These are phyloP conservation scores for Drosophila repleta DNA, from an alignment of 1,140 invertebrate genomes.

Conservation along the genomic window DNA sequence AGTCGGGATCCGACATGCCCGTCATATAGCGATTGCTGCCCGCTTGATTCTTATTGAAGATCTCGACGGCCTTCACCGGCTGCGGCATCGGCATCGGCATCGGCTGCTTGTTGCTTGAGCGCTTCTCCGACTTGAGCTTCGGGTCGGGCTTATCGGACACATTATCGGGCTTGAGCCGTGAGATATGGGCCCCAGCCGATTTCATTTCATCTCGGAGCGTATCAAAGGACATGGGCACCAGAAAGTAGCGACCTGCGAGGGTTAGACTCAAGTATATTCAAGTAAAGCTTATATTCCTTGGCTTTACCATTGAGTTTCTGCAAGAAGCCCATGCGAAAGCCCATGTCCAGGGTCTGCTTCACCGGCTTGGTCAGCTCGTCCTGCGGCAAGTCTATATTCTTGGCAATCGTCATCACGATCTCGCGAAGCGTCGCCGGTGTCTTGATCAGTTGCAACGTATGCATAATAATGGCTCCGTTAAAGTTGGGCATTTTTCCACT, in stretches of 20 bases:
- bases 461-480: constrained; percentile 67
- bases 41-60: neutral
- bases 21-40: neutral
- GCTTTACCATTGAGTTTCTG: constrained; percentile 56
- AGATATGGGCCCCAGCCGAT: neutral
- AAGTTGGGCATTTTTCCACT: constrained; percentile 59
- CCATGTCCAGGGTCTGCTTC: constrained; percentile 60
- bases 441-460: constrained; percentile 52
- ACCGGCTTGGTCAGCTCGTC: constrained; percentile 53
- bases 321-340: constrained; percentile 50
- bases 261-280: too few species aligned
- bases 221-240: constrained; percentile 53
- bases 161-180: neutral
- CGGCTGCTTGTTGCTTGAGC: neutral
- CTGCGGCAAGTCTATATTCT: constrained; percentile 48
- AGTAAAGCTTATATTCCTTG: neutral
- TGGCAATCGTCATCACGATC: constrained; percentile 54
- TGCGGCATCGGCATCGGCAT: neutral
- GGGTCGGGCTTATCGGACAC: neutral
- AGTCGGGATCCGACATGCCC: neutral
- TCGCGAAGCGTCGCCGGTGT: constrained; percentile 59
- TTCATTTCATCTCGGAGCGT: constrained; percentile 35
- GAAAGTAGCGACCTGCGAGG: constrained; percentile 48
- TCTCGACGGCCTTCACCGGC: neutral
- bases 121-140: constrained; percentile 31